Percentiles rank a stretch among this genome's conserved stretches.
phyloP scores from a whole-genome alignment of 1,140 invertebrate species.

The Lasioglossum albipes region DNA sequence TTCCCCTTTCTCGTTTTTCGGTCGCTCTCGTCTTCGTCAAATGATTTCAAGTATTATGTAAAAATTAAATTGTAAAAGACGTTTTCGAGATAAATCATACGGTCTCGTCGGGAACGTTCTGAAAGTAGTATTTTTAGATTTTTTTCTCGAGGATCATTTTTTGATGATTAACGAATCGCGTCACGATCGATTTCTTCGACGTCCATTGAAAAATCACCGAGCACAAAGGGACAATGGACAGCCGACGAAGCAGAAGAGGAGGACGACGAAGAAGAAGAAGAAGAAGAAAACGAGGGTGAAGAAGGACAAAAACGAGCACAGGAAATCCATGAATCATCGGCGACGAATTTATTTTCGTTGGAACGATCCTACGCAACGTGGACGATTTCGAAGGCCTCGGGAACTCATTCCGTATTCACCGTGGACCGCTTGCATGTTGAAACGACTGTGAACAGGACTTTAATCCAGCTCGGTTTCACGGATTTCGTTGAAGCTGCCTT shows the following conservation, averaged over 20 bases:
- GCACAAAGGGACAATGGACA: not conserved
- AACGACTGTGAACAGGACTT: constrained; percentile 12
- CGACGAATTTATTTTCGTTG: constrained; percentile 48
- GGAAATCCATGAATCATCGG: constrained; percentile 46
- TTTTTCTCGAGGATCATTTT: too few relatives aligned
- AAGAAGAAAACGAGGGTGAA: not conserved
- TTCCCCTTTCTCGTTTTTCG: too few relatives aligned
- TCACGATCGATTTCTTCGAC: not conserved
- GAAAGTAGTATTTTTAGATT: too few relatives aligned
- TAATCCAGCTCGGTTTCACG: constrained; percentile 16
- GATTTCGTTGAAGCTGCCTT: not conserved
- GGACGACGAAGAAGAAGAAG: not conserved
- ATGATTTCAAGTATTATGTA: too few relatives aligned
- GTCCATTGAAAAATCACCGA: not conserved
- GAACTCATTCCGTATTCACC: constrained; percentile 41
- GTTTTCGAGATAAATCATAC: too few relatives aligned
- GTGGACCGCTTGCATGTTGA: constrained; percentile 9
- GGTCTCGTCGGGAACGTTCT: too few relatives aligned
- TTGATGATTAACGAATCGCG: not conserved
- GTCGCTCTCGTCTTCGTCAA: too few relatives aligned
- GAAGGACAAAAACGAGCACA: constrained; percentile 19
- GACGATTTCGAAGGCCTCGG: constrained; percentile 38
- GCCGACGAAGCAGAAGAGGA: not conserved
- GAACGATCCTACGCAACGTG: constrained; percentile 45
- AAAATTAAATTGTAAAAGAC: too few relatives aligned